Base-by-base conservation (phyloP, 2,888 invertebrate species). In the Andricus curvator region DNA sequence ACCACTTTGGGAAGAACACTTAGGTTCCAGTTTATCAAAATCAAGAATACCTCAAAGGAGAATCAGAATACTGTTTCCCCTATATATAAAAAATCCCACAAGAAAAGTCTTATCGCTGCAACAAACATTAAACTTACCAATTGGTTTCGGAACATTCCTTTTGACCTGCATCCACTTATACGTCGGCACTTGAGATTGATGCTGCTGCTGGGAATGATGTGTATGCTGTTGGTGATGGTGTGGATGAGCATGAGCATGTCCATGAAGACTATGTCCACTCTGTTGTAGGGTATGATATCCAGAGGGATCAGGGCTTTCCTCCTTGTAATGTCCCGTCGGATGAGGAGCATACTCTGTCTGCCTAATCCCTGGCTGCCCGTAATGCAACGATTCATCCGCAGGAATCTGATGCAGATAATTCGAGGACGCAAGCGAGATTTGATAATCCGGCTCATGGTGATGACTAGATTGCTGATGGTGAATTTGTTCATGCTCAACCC, bases 121-220 rank as follows among this genome's bases (percentile, higher is more conserved):
- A 17, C 48, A 48, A 48, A 25, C 25, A 56, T 20, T n/a, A n/a
- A 82, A 93, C 96, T 95, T 93, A 97, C 98, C 97, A 93, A 96
- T 94, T 88, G 98, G 98, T 93, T 99, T 99, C 77, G 98, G 98
- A 86, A 98, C 97, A 93, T 98, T 98, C 93, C 99, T 95, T 94
- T 99, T 99, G 89, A 99, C 97, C 94, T 99, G 98, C 99, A 99
- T 99, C 99, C 99, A 99, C 93, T 99, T 98, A 93, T 99, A 99
- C 0, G 98, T 98, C 37, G 98, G 98, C 83, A 98, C 95, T 76
- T 95, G 94, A 20, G 95, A 93, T 86, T 95, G 95, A 64, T 89
- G 95, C 89, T 91, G 95, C 85, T 91, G 94, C 92, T 84, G 80
- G 74, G 81, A 82, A 76, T 84, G 93, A 92, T 82, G 92, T 85